Evolutionary conservation across 1,140 invertebrate genomes (phyloP).

Genomic region (Brachystomella parvula): DNA sequence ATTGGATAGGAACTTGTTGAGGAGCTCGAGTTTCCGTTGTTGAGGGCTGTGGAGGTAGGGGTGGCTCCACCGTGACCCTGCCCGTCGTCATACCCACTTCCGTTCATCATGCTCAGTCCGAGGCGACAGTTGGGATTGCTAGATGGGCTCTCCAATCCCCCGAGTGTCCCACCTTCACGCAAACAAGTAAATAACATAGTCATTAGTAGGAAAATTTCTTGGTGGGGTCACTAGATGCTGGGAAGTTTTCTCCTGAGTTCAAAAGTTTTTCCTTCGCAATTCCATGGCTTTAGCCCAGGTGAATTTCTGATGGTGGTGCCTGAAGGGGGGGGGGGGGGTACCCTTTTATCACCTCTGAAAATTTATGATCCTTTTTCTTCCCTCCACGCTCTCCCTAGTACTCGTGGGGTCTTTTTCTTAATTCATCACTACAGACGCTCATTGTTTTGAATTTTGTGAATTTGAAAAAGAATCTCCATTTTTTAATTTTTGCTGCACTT

Average conservation of each 20-base stretch:
- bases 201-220: neutral
- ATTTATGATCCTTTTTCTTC: too few species aligned
- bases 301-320: neutral
- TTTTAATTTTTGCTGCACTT: too few species aligned
- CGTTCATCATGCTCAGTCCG: constrained; percentile 61
- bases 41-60: constrained; percentile 18
- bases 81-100: constrained; percentile 61
- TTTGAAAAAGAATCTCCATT: too few species aligned
- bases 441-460: too few species aligned
- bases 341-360: too few species aligned
- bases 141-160: constrained; percentile 31
- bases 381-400: too few species aligned
- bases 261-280: neutral
- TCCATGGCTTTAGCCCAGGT: neutral
- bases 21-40: constrained; percentile 28
- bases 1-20: constrained; percentile 37
- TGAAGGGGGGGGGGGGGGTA: too few species aligned
- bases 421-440: too few species aligned
- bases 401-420: too few species aligned
- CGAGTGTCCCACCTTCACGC: constrained; percentile 37
- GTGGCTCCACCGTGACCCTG: constrained; percentile 48
- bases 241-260: neutral
- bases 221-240: neutral
- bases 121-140: constrained; percentile 27
- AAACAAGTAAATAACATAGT: constrained; percentile 38